phyloP scores from a whole-genome alignment of 2,797 vertebrate genomes.

The Prunella strophiata region DNA sequence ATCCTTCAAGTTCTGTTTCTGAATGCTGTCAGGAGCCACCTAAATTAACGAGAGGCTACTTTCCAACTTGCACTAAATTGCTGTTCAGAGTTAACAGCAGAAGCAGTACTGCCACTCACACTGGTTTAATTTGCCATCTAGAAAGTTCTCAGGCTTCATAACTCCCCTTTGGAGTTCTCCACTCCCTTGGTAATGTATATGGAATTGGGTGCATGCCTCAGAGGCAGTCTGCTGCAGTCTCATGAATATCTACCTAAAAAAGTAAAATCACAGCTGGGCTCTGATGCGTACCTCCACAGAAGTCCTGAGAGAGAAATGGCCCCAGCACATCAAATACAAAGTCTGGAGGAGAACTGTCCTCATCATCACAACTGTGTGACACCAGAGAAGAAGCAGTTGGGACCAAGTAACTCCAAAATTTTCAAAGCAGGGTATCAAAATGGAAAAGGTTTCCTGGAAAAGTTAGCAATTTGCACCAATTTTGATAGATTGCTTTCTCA shows the following conservation, averaged over 20 bases:
- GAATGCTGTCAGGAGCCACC: not conserved
- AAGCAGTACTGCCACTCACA: not conserved
- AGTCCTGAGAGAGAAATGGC: not conserved
- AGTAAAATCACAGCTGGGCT: not conserved
- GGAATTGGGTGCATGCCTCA: fast-evolving
- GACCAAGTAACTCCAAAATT: not conserved
- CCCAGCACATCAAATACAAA: not conserved
- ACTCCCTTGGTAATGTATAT: not conserved
- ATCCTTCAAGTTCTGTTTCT: not conserved
- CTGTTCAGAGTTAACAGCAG: not conserved
- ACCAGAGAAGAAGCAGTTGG: not conserved
- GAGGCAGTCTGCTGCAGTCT: not conserved
- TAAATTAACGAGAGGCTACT: not conserved
- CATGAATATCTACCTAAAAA: not conserved
- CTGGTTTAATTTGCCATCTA: not conserved
- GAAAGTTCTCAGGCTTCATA: not conserved
- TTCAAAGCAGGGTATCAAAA: not conserved
- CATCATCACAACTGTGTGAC: fast-evolving
- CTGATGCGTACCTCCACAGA: not conserved
- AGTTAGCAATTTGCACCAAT: not conserved
- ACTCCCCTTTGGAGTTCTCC: not conserved
- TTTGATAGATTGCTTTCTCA: not conserved
- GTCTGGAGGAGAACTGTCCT: not conserved
- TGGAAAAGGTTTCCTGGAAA: not conserved
- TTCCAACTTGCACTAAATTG: not conserved